Evolutionary conservation across 2,888 invertebrate species (phyloP).

Genomic region (Ecdyonurus torrentis): DNA sequence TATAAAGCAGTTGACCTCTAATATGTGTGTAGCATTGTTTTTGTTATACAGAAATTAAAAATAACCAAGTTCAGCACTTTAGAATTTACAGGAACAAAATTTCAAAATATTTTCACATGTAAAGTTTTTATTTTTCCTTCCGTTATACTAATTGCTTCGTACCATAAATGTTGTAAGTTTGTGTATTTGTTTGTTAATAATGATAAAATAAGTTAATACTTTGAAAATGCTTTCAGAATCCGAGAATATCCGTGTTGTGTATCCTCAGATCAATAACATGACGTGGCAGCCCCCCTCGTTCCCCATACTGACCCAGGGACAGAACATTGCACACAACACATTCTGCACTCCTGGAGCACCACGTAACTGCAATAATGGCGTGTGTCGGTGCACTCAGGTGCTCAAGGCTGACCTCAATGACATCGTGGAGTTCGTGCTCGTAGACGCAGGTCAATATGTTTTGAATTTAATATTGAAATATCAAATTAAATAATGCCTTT

Average conservation of each 20-base stretch:
- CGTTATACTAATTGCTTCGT: neutral
- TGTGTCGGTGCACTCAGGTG: slow-evolving; percentile 26
- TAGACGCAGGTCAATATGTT: slow-evolving; percentile 23
- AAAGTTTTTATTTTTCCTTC: slow-evolving; percentile 7
- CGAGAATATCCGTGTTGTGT: slow-evolving; percentile 17
- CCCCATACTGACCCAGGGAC: slow-evolving; percentile 26
- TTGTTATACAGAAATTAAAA: too few relatives aligned
- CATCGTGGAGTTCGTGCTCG: slow-evolving; percentile 26
- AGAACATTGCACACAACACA: slow-evolving; percentile 19
- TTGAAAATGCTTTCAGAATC: slow-evolving; percentile 12
- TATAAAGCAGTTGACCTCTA: too few relatives aligned
- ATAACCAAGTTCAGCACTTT: too few relatives aligned
- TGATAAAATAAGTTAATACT: neutral
- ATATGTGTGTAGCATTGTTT: too few relatives aligned
- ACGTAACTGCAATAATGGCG: slow-evolving; percentile 20
- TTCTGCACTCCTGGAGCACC: slow-evolving; percentile 19
- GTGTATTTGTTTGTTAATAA: too few relatives aligned
- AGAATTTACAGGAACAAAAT: too few relatives aligned
- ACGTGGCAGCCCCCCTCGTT: slow-evolving; percentile 23
- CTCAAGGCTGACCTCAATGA: slow-evolving; percentile 20
- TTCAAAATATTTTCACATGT: too few relatives aligned
- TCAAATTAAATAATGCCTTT: too few relatives aligned
- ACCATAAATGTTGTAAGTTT: too few relatives aligned
- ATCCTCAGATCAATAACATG: slow-evolving; percentile 27
- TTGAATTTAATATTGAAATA: too few relatives aligned